Evolutionary conservation across 2,797 vertebrate genomes (phyloP).

Genomic region (Periparus ater): DNA sequence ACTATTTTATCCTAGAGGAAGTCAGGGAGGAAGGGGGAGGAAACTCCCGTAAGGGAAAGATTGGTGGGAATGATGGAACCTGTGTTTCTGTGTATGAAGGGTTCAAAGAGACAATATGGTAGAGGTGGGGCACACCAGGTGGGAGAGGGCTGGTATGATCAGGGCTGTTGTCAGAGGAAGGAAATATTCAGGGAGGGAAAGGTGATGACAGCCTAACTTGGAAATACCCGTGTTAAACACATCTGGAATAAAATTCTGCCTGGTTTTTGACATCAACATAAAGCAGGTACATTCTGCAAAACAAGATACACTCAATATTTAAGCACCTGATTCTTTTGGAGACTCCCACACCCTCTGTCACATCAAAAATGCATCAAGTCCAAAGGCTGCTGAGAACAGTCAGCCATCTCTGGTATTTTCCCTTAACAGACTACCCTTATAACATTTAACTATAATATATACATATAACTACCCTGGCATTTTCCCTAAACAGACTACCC

Average conservation of each 20-base stretch:
- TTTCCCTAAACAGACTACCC: not conserved
- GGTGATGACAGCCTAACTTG: not conserved
- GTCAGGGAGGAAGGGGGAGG: not conserved
- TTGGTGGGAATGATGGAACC: not conserved
- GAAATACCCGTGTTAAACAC: not conserved
- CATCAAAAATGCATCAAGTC: not conserved
- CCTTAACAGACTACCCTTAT: not conserved
- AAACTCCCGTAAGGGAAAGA: not conserved
- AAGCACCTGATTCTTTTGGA: not conserved
- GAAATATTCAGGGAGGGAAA: not conserved
- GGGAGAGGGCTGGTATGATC: not conserved
- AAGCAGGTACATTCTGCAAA: not conserved
- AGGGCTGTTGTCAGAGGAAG: not conserved
- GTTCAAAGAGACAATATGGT: not conserved
- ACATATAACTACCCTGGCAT: not conserved
- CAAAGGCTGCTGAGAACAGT: not conserved
- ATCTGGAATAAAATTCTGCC: not conserved
- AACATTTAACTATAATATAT: too few species aligned
- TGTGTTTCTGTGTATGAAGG: not conserved
- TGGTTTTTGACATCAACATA: not conserved
- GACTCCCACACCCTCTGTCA: not conserved
- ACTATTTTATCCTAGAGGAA: not conserved
- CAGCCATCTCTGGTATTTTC: not conserved
- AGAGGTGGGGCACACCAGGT: not conserved
- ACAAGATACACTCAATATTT: not conserved